Evolutionary conservation across 53 echinoderm and acorn worm species (phyloP).

Genomic region (Crossaster papposus): DNA sequence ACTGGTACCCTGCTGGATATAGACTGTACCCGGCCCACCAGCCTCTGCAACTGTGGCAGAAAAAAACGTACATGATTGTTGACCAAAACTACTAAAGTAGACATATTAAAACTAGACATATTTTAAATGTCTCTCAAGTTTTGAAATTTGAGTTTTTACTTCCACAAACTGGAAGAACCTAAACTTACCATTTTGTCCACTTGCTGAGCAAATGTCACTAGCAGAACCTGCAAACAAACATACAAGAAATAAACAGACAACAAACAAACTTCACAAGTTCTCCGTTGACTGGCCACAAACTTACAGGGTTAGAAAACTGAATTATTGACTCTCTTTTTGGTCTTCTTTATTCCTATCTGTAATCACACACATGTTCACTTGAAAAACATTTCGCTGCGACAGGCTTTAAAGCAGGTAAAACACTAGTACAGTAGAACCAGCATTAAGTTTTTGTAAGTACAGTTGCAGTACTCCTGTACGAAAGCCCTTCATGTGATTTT

Average conservation of each 20-base stretch:
- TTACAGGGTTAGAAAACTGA: background rate
- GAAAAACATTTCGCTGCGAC: no score
- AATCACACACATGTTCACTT: no score
- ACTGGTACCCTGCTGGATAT: slow-evolving; percentile 39
- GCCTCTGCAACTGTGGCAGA: slow-evolving; percentile 56
- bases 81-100: background rate
- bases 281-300: background rate
- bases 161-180: background rate
- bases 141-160: background rate
- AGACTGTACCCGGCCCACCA: slow-evolving; percentile 71
- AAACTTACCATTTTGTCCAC: slow-evolving; percentile 30
- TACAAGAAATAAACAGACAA: background rate
- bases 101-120: no score
- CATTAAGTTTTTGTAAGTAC: no score
- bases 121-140: no score
- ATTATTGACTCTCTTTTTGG: no score
- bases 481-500: no score
- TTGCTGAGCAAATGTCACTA: slow-evolving; percentile 20
- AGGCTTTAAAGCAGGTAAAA: no score
- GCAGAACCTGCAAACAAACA: slow-evolving; percentile 37
- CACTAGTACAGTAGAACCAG: no score
- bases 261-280: background rate
- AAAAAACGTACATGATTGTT: background rate
- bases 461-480: no score
- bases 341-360: no score